Evolutionary conservation across 2,888 invertebrate species (phyloP), one percentile per base, ranked within the genome.

Genomic region (Crepidodera aurea): DNA sequence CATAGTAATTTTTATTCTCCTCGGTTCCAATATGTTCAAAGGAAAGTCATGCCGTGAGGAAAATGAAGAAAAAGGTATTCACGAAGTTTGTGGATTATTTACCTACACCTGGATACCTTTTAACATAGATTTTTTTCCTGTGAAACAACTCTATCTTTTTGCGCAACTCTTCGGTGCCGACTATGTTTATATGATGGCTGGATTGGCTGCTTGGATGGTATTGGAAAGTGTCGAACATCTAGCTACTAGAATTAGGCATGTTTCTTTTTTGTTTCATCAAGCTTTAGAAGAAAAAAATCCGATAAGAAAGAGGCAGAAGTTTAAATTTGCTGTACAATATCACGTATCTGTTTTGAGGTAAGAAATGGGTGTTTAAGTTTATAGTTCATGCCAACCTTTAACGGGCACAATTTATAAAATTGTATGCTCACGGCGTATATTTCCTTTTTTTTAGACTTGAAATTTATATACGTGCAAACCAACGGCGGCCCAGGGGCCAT

Each of bases 41-140:
- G 59, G 58, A 22, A 12, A 46, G 1, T 12, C 12, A 1, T 42
- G 42, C 13, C 16, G 13, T n/a, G 32, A 32, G 2, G 32, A 32
- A 32, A 22, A 22, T 22, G 22, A 22, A 46, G 10, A 19, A 34
- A 18, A 13, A 16, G 15, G 27, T 6, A 51, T 2, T 8, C n/a
- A 13, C 13, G 66, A 66, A 39, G 51, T 67, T 2, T 62, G 66
- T 27, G 66, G 66, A 8, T 42, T 66, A 1, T 64, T 59, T 40
- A 46, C 62, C 0, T 56, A 66, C 19, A 61, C 64, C 0, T 66
- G 64, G 66, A 46, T 66, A 53, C 66, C 66, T 34, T 66, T 66
- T 46, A 39, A 64, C 29, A 66, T 66, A 10, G 64, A 66, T 46
- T 66, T 56, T 39, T 55, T 62, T 42, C 66, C 66, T 12, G 50